phyloP scores from a whole-genome alignment of 2,888 invertebrate species.

The Adela reaumurella region DNA sequence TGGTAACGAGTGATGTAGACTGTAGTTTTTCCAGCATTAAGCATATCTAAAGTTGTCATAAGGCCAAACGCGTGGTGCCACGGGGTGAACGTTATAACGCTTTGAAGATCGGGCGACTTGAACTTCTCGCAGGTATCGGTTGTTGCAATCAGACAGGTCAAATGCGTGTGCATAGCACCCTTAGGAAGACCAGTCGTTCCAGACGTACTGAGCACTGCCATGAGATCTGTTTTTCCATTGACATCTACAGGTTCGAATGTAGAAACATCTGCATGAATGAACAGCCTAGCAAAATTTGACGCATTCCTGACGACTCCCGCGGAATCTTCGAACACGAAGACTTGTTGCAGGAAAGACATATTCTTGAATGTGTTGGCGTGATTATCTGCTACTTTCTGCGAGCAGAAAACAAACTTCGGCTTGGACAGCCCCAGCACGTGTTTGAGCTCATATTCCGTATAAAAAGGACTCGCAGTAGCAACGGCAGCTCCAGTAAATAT shows the following conservation, averaged over 20 bases:
- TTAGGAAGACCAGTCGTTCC: conserved; percentile 61
- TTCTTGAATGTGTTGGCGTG: not conserved
- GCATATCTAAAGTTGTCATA: not conserved
- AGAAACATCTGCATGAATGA: too few relatives aligned
- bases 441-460: not conserved
- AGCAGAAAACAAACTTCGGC: not conserved
- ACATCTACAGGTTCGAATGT: too few relatives aligned
- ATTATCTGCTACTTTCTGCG: not conserved
- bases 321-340: not conserved
- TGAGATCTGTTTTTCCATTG: not conserved
- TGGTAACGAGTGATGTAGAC: not conserved
- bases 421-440: not conserved
- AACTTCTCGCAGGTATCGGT: not conserved
- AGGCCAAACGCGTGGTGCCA: not conserved
- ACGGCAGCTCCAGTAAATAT: not conserved
- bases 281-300: too few relatives aligned
- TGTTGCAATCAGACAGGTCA: conserved; percentile 19
- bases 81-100: not conserved
- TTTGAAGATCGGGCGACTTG: not conserved
- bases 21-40: not conserved
- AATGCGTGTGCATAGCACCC: conserved; percentile 52
- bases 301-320: not conserved
- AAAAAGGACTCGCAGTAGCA: not conserved
- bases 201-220: conserved; percentile 48
- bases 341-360: not conserved